phyloP scores from a whole-genome alignment of 1,140 invertebrate genomes.

The Zaprionus camerounensis region DNA sequence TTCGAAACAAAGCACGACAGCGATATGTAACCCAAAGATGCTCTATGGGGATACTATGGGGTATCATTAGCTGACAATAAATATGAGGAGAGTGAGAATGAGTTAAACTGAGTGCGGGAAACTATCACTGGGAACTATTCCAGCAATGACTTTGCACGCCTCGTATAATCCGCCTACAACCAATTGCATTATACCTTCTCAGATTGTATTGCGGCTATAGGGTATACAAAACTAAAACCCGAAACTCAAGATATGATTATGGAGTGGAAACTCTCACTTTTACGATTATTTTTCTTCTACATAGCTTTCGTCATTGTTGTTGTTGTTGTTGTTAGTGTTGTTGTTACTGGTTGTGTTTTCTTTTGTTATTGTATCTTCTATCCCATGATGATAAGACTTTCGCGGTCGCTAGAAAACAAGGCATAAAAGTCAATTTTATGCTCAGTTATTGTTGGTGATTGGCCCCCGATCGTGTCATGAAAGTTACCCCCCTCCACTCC shows the following conservation, averaged over 20 bases:
- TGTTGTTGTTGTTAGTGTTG: conserved; percentile 34
- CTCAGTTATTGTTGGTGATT: conserved; percentile 76
- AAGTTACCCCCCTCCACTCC: conserved; percentile 29
- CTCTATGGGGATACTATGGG: neutral
- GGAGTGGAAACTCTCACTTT: conserved; percentile 81
- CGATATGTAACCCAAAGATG: neutral
- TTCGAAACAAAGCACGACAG: neutral
- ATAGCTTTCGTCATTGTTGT: conserved; percentile 66
- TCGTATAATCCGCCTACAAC: neutral
- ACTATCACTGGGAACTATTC: neutral
- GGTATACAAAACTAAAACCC: conserved; percentile 40
- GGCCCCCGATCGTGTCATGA: conserved; percentile 65
- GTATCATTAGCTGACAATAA: neutral
- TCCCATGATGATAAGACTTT: conserved; percentile 80
- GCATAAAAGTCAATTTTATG: conserved; percentile 82
- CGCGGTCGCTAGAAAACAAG: conserved; percentile 62
- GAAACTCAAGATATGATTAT: conserved; percentile 66
- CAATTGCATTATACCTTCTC: conserved; percentile 10
- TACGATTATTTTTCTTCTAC: conserved; percentile 79
- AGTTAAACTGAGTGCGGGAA: neutral
- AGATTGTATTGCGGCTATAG: conserved; percentile 10
- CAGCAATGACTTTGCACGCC: neutral
- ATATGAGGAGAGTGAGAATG: neutral
- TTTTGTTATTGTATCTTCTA: conserved; percentile 66
- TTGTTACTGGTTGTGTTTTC: conserved; percentile 53